Evolutionary conservation across 2,797 vertebrate genomes (phyloP), one percentile per base, ranked within the genome.

Genomic region (Pipistrellus kuhlii): DNA sequence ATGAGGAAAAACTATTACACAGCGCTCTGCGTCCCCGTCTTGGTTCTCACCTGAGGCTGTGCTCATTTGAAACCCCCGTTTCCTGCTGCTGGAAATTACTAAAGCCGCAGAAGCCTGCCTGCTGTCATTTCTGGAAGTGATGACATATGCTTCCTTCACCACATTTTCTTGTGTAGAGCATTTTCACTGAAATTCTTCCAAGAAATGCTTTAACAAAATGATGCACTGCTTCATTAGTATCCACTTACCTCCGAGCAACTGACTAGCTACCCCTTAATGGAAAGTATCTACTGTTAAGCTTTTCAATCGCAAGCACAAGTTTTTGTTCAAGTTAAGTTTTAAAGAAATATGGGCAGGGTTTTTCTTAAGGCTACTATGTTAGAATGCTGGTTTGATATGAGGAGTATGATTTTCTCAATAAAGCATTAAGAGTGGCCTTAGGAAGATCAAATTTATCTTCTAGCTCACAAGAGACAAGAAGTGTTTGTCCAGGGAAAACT

Each of bases 151-250:
- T 32, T 10, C 21, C 35, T 62, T 85, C 3, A 7, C 25, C 48
- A 41, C 46, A 23, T 57, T 46, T 57, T 46, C 75, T 73, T 5
- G 9, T n/a, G 35, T 53, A 51, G 21, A 38, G 13, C 38, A 38
- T 92, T 91, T 96, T 38, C 41, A 30, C 44, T n/a, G 23, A 69
- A 14, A 20, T 48, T 80, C 92, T 76, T 90, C 92, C 80, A 53
- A 88, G 72, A 87, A 90, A 90, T n/a, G 18, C 35, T 92, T 51
- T 68, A 11, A 66, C 46, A 69, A 69, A 91, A 48, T 68, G 48
- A 13, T 27, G 25, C n/a, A 8, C 32, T 2, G 9, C 8, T 15
- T 71, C 20, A 9, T 23, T 15, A 48, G 55, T 38, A 27, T 35
- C 53, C 14, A 2, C 20, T 55, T 35, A 32, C 44, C 51, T 78